These are phyloP conservation scores for Sternotherus odoratus DNA, from an alignment of 2,797 vertebrate genomes.

Conservation along the genomic window DNA sequence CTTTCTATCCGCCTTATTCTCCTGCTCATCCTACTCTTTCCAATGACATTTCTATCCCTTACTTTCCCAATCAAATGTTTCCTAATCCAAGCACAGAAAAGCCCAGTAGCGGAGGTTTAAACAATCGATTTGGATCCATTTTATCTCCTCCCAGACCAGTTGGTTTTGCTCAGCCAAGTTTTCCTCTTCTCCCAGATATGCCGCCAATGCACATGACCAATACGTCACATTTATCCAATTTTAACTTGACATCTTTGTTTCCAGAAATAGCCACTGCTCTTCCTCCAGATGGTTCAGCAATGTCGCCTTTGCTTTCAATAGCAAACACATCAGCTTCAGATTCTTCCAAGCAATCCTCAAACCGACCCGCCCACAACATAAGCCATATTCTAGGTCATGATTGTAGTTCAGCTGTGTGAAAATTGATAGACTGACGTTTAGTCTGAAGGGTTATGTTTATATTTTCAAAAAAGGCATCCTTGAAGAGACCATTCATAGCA, in stretches of 20 bases:
- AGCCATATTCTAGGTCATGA: conserved; percentile 99
- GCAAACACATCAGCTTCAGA: conserved; percentile 93
- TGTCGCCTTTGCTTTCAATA: conserved; percentile 96
- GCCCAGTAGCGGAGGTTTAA: conserved; percentile 88
- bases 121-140: conserved; percentile 98
- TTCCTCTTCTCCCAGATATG: conserved; percentile 97
- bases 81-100: conserved; percentile 95
- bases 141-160: conserved; percentile 96
- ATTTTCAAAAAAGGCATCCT: conserved; percentile 33
- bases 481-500: conserved; percentile 47
- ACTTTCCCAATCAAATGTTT: conserved; percentile 99
- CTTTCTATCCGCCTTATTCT: conserved; percentile 97
- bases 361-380: conserved; percentile 98
- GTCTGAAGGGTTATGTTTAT: background rate
- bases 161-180: conserved; percentile 95
- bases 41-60: conserved; percentile 95
- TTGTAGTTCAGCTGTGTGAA: conserved; percentile 95
- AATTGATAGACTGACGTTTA: background rate
- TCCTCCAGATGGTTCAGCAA: conserved; percentile 93
- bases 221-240: conserved; percentile 96
- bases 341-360: conserved; percentile 93
- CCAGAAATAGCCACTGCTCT: conserved; percentile 97
- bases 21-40: conserved; percentile 97
- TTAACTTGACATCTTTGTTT: conserved; percentile 97
- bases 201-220: conserved; percentile 96